phyloP scores from a whole-genome alignment of 2,113 vertebrate genomes.

The Malurus elegans region DNA sequence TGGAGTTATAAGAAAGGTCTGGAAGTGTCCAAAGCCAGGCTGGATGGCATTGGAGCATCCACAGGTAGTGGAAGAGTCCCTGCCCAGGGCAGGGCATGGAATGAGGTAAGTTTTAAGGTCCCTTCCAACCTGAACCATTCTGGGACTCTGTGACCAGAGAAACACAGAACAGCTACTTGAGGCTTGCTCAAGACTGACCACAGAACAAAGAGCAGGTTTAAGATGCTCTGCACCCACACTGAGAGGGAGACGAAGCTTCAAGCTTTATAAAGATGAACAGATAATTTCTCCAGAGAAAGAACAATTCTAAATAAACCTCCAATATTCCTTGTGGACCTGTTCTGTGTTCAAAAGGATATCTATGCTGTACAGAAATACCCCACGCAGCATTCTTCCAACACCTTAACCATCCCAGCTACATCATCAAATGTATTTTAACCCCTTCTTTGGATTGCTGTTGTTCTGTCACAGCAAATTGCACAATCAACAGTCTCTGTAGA shows the following conservation, averaged over 20 bases:
- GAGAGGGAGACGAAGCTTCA: not conserved
- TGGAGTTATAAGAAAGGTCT: not conserved
- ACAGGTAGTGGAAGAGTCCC: not conserved
- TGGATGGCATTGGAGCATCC: not conserved
- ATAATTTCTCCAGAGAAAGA: not conserved
- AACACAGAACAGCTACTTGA: not conserved
- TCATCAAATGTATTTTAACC: not conserved
- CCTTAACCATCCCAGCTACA: not conserved
- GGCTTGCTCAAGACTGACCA: not conserved
- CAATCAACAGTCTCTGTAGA: not conserved
- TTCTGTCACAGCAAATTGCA: not conserved
- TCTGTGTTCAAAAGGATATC: not conserved
- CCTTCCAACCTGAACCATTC: not conserved
- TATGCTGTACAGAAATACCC: not conserved
- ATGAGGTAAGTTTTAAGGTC: not conserved
- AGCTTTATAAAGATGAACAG: not conserved
- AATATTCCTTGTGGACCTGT: not conserved
- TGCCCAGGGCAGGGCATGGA: not conserved
- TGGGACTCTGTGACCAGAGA: not conserved
- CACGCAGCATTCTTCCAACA: not conserved
- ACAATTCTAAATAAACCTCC: not conserved
- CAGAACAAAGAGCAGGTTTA: accelerated
- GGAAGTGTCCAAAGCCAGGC: not conserved
- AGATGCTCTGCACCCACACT: not conserved
- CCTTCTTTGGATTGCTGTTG: not conserved